Conservation (phyloP, 2,113 vertebrate genomes). For the Himantopus leucocephalus region DNA sequence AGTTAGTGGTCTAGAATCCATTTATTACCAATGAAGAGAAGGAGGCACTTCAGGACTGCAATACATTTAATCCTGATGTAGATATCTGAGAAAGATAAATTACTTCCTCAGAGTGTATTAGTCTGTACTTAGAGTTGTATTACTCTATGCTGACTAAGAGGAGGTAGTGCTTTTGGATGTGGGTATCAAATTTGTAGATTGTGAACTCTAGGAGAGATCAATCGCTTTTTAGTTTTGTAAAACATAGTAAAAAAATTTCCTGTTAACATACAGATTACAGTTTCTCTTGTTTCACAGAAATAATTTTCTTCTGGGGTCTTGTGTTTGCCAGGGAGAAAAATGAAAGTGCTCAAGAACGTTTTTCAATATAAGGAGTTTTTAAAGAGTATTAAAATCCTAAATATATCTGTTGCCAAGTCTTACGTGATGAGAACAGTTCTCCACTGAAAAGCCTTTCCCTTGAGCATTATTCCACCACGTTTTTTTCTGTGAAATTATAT, state of each 20-base stretch:
- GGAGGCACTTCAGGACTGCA: background rate
- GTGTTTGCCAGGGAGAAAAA: background rate
- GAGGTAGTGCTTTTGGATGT: background rate
- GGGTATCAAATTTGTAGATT: background rate
- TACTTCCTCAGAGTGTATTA: background rate
- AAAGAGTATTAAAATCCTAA: background rate
- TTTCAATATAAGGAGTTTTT: background rate
- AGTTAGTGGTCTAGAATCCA: background rate
- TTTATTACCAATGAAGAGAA: conserved; percentile 8
- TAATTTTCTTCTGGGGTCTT: background rate
- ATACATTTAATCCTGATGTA: background rate
- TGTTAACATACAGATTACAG: background rate
- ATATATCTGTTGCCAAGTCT: background rate
- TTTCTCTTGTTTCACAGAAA: background rate
- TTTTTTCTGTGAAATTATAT: background rate
- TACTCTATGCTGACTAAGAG: background rate
- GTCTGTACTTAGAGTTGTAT: background rate
- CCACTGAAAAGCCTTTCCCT: background rate
- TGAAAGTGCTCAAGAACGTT: fast-evolving
- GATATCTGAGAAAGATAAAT: background rate
- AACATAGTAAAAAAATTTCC: background rate
- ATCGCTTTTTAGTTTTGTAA: background rate
- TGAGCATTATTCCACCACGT: background rate
- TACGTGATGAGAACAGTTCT: background rate
- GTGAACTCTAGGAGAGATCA: background rate